Evolutionary conservation across 2,888 invertebrate genomes (phyloP).

Genomic region (Anorthoa munda): DNA sequence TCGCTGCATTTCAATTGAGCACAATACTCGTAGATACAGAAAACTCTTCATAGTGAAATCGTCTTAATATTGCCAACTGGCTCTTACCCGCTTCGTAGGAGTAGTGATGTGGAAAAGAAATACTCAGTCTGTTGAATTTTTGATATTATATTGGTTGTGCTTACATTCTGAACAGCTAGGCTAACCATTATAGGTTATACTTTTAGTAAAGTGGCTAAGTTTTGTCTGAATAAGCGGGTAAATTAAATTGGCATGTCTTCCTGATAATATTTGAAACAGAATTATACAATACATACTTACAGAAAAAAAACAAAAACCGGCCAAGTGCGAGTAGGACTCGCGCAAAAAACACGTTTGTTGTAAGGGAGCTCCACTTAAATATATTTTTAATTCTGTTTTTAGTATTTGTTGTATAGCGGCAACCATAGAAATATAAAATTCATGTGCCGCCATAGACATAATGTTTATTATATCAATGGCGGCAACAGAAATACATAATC

Average conservation of each 20-base stretch:
- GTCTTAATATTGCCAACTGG: slow-evolving; percentile 65
- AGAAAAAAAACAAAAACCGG: too few species aligned
- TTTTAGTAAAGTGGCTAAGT: not conserved
- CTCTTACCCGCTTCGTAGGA: slow-evolving; percentile 41
- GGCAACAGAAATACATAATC: too few species aligned
- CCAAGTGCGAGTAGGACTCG: too few species aligned
- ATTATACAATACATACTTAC: too few species aligned
- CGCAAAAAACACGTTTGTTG: too few species aligned
- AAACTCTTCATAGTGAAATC: slow-evolving; percentile 72
- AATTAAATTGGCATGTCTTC: not conserved
- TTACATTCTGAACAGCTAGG: not conserved
- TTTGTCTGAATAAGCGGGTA: not conserved
- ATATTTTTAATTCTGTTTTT: too few species aligned
- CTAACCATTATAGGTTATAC: not conserved
- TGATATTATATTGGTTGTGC: slow-evolving; percentile 11
- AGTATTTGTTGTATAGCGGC: too few species aligned
- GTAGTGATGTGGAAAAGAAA: slow-evolving; percentile 54
- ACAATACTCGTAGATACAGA: slow-evolving; percentile 73
- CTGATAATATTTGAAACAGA: not conserved
- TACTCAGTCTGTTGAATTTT: slow-evolving; percentile 32
- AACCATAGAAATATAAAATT: too few species aligned
- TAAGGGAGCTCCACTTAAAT: too few species aligned
- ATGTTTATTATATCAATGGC: too few species aligned
- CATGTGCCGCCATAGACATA: too few species aligned
- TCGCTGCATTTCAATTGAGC: slow-evolving; percentile 79